These are phyloP conservation scores for Diprion similis DNA, from an alignment of 1,140 invertebrate species.

Conservation along the genomic window DNA sequence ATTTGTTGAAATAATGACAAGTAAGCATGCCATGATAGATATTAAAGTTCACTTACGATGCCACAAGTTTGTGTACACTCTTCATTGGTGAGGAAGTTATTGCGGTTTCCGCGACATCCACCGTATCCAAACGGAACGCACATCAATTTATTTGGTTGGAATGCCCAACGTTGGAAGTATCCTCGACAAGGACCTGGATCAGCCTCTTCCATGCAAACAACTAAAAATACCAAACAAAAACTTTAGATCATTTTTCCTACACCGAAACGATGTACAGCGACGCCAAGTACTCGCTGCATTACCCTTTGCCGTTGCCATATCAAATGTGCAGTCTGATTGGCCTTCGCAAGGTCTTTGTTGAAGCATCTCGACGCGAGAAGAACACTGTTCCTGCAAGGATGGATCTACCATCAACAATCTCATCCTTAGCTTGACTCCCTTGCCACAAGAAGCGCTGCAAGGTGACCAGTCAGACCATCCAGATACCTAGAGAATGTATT, in stretches of 20 bases:
- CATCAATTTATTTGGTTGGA: slow-evolving; percentile 72
- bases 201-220: slow-evolving; percentile 76
- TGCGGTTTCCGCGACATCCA: slow-evolving; percentile 88
- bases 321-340: slow-evolving; percentile 72
- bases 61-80: slow-evolving; percentile 81
- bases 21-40: neutral
- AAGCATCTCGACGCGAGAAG: slow-evolving; percentile 66
- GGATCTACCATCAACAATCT: slow-evolving; percentile 72
- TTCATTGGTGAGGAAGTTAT: slow-evolving; percentile 82
- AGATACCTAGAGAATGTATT: slow-evolving; percentile 62
- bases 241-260: neutral
- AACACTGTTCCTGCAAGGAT: slow-evolving; percentile 66
- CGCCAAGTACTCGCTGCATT: slow-evolving; percentile 17
- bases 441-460: slow-evolving; percentile 75
- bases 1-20: no score
- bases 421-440: slow-evolving; percentile 74
- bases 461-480: slow-evolving; percentile 78
- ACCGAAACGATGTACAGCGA: neutral
- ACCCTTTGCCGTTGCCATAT: slow-evolving; percentile 78
- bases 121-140: slow-evolving; percentile 87
- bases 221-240: slow-evolving; percentile 55
- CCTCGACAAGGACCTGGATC: slow-evolving; percentile 85
- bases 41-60: slow-evolving; percentile 53
- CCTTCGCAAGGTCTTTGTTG: slow-evolving; percentile 72
- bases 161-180: slow-evolving; percentile 83